Percentiles rank a stretch among this genome's conserved stretches.
Conservation (phyloP, 2,888 invertebrate genomes). For the Rhingia campestris region DNA sequence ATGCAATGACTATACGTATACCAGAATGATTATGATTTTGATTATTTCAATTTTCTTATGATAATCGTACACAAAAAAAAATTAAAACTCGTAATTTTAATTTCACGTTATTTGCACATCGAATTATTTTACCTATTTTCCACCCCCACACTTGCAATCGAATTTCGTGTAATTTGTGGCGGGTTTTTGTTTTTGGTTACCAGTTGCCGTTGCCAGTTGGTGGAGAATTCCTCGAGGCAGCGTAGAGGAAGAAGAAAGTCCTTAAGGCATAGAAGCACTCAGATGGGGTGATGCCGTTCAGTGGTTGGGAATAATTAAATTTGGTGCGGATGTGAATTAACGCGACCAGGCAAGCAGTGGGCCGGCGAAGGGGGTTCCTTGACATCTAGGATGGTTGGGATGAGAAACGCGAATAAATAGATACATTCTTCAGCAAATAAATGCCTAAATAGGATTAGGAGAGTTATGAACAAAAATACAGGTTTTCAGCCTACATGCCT, state of each 20-base stretch:
- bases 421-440: too few relatives aligned
- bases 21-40: conserved; percentile 30
- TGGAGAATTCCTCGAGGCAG: background rate
- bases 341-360: too few relatives aligned
- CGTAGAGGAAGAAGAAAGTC: too few relatives aligned
- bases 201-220: background rate
- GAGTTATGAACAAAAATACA: too few relatives aligned
- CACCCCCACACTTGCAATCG: conserved; percentile 22
- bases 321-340: too few relatives aligned
- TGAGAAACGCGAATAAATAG: too few relatives aligned
- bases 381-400: too few relatives aligned
- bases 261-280: too few relatives aligned
- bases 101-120: conserved; percentile 60
- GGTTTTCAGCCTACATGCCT: too few relatives aligned
- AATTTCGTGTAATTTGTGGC: conserved; percentile 20
- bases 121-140: conserved; percentile 24
- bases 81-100: conserved; percentile 37
- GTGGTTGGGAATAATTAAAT: too few relatives aligned
- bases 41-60: conserved; percentile 35
- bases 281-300: background rate
- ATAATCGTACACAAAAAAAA: conserved; percentile 40
- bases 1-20: background rate
- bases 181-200: background rate
- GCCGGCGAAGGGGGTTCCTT: too few relatives aligned
- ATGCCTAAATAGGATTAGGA: too few relatives aligned